A percentile compares a stretch with the other conserved stretches of the same genome.
Conservation (phyloP, 2,888 invertebrate species). For the Aphodius sticticus region DNA sequence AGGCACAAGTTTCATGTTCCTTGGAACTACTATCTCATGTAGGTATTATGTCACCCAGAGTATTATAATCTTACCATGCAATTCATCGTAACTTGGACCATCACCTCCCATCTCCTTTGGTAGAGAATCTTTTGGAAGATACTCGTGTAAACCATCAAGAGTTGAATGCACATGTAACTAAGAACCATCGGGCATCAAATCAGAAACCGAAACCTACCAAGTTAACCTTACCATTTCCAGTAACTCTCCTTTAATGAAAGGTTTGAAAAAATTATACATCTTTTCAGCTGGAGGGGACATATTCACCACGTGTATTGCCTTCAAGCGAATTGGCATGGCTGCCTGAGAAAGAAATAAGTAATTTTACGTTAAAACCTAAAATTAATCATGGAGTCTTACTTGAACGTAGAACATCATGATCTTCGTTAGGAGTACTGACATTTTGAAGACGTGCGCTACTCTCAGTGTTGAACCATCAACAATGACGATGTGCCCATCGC, state of each 20-base stretch:
- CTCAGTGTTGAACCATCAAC: conserved; percentile 69
- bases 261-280: conserved; percentile 51
- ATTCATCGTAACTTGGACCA: conserved; percentile 63
- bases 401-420: conserved; percentile 62
- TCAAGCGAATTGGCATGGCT: conserved; percentile 70
- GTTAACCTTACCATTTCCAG: conserved; percentile 22
- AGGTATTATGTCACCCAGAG: too few species aligned
- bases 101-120: conserved; percentile 44
- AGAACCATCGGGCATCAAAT: background rate
- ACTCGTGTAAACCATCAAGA: background rate
- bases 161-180: background rate
- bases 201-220: too few species aligned
- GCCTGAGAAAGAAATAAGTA: conserved; percentile 65
- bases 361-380: conserved; percentile 45
- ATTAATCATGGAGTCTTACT: conserved; percentile 58
- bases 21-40: too few species aligned
- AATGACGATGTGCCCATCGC: conserved; percentile 66
- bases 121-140: conserved; percentile 36
- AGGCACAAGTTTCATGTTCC: too few species aligned
- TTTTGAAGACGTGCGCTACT: conserved; percentile 68
- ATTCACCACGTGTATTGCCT: conserved; percentile 73
- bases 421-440: conserved; percentile 7
- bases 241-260: conserved; percentile 22
- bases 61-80: conserved; percentile 61
- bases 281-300: conserved; percentile 73